A percentile compares a stretch with the other conserved stretches of the same genome.
These are phyloP conservation scores for Amia ocellicauda DNA, from an alignment of 2,113 vertebrate species.

Conservation along the genomic window DNA sequence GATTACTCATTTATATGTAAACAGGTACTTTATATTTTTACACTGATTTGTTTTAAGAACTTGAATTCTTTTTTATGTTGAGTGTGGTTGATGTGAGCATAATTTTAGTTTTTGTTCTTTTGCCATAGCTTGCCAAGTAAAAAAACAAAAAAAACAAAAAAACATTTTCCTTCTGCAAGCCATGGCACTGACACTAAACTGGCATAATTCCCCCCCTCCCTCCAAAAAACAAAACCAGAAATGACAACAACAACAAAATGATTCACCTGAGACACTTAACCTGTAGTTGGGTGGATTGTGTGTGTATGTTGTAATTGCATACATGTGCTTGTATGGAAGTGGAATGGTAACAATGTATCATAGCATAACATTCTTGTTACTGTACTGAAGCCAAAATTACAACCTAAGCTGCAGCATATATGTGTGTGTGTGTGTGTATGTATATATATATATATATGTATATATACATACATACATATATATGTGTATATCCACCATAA, in stretches of 20 bases:
- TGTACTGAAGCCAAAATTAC: slow-evolving; percentile 61
- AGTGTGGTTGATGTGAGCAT: slow-evolving; percentile 36
- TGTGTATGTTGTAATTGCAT: neutral
- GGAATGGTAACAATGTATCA: slow-evolving; percentile 56
- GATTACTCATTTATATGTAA: slow-evolving; percentile 59
- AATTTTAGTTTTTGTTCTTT: slow-evolving; percentile 36
- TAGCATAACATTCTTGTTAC: slow-evolving; percentile 64
- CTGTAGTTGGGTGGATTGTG: slow-evolving; percentile 40
- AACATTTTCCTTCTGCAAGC: slow-evolving; percentile 4
- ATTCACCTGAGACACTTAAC: slow-evolving; percentile 39
- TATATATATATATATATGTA: no score
- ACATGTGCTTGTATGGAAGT: neutral
- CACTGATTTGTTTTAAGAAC: slow-evolving; percentile 61
- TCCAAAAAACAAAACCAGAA: slow-evolving; percentile 26
- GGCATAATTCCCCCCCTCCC: slow-evolving; percentile 1
- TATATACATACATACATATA: no score
- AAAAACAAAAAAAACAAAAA: no score
- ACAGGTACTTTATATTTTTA: slow-evolving; percentile 70
- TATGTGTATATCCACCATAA: slow-evolving; percentile 33
- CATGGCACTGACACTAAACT: slow-evolving; percentile 1
- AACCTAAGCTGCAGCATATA: slow-evolving; percentile 56
- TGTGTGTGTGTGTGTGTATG: no score
- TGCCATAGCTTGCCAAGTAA: slow-evolving; percentile 42
- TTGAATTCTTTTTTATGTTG: slow-evolving; percentile 64
- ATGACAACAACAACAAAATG: no score